These are phyloP conservation scores for Hephaestus fuliginosus DNA, from an alignment of 2,797 vertebrate genomes.

Conservation along the genomic window DNA sequence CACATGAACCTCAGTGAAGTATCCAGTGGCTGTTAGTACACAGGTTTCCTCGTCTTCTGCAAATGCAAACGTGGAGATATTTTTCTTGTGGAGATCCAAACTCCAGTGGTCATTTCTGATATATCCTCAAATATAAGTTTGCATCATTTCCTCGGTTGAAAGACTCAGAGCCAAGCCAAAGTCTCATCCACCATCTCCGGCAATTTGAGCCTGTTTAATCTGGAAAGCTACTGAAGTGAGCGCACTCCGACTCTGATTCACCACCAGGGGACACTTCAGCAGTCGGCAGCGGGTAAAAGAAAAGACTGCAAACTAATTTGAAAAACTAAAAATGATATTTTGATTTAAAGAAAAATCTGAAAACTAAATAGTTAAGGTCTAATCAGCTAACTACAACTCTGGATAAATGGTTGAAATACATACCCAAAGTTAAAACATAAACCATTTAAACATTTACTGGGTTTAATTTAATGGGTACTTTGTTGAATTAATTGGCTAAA, in stretches of 20 bases:
- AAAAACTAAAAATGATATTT: background rate
- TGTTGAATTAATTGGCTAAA: background rate
- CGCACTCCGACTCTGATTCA: background rate
- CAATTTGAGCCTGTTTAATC: conserved; percentile 18
- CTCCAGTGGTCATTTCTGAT: background rate
- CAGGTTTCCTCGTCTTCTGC: background rate
- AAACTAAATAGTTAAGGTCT: too few relatives aligned
- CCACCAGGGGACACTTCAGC: background rate
- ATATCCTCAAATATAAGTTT: background rate
- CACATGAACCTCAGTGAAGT: too few relatives aligned
- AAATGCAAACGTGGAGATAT: background rate
- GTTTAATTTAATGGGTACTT: too few relatives aligned
- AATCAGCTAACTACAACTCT: too few relatives aligned
- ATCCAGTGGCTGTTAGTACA: background rate
- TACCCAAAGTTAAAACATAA: too few relatives aligned
- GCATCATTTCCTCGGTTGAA: background rate
- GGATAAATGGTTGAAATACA: too few relatives aligned
- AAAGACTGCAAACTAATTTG: background rate
- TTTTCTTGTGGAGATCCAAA: background rate
- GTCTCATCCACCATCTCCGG: conserved; percentile 13
- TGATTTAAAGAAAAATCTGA: background rate
- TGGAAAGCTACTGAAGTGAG: conserved; percentile 22
- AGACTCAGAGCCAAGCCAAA: conserved; percentile 7
- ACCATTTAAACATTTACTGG: too few relatives aligned
- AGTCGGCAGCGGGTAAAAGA: background rate